These are phyloP conservation scores for Papilio glaucus DNA, from an alignment of 1,140 invertebrate species.

Conservation along the genomic window DNA sequence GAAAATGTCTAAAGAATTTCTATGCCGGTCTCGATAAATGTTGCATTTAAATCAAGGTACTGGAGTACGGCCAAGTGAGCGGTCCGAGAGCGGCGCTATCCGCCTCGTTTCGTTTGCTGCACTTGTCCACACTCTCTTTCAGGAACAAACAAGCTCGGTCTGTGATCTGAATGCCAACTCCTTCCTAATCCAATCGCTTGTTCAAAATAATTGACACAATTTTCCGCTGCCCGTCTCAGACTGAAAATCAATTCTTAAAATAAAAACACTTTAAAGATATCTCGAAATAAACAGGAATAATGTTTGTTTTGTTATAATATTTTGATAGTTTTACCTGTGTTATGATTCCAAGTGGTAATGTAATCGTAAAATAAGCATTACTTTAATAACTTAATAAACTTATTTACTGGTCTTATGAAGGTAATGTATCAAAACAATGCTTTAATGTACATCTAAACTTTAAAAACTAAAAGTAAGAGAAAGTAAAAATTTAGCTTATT, in stretches of 20 bases:
- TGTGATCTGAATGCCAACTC: constrained; percentile 63
- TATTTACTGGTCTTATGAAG: background rate
- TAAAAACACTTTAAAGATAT: background rate
- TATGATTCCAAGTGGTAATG: background rate
- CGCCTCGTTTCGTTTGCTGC: constrained; percentile 65
- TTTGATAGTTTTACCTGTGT: no score
- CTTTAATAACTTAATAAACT: background rate
- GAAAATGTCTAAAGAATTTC: constrained; percentile 38
- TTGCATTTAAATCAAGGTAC: constrained; percentile 66
- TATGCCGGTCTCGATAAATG: constrained; percentile 51
- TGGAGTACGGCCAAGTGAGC: constrained; percentile 62
- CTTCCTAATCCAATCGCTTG: constrained; percentile 37
- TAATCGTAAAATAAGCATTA: background rate
- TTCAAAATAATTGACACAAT: constrained; percentile 39
- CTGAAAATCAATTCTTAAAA: background rate
- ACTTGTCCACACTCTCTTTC: constrained; percentile 70
- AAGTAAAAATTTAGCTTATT: constrained; percentile 1
- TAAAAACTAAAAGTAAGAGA: background rate
- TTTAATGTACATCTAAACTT: background rate
- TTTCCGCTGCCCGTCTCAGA: constrained; percentile 16
- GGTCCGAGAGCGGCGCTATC: constrained; percentile 44
- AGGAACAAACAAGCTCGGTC: constrained; percentile 68
- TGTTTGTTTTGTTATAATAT: no score
- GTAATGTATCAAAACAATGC: no score
- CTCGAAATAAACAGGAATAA: background rate